Conservation (phyloP, 2,113 vertebrate species). For the Gila orcuttii region DNA sequence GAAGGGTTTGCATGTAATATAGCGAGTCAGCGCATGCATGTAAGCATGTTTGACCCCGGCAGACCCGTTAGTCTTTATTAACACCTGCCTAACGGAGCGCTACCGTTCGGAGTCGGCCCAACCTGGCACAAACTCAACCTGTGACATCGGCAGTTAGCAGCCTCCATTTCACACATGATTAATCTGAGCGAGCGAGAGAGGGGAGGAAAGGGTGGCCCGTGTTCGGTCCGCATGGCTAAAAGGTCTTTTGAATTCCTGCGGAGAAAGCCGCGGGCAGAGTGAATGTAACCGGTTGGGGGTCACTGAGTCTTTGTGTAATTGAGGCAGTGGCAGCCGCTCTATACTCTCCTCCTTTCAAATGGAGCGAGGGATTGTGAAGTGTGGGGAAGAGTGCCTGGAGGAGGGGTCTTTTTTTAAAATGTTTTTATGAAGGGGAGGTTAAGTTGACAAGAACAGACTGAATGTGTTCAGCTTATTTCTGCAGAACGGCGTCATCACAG, state of each 20-base stretch:
- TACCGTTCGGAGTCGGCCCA: conserved; percentile 76
- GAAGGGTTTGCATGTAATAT: conserved; percentile 23
- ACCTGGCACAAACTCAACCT: conserved; percentile 97
- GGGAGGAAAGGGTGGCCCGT: conserved; percentile 49
- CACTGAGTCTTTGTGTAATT: conserved; percentile 99
- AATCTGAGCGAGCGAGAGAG: conserved; percentile 78
- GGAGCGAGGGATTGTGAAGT: conserved; percentile 83
- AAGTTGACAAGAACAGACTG: conserved; percentile 89
- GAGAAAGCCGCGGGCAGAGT: conserved; percentile 99
- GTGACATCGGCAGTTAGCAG: conserved; percentile 99
- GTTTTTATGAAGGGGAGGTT: conserved; percentile 83
- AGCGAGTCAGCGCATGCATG: not conserved
- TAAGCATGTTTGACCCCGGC: conserved; percentile 85
- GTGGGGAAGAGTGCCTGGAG: conserved; percentile 64
- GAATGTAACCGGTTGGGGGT: conserved; percentile 99
- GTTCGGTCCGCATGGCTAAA: conserved; percentile 90
- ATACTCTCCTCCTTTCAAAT: conserved; percentile 71
- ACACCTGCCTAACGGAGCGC: conserved; percentile 97
- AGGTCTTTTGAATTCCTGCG: conserved; percentile 99
- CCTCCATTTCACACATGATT: conserved; percentile 99
- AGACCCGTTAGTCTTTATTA: conserved; percentile 96
- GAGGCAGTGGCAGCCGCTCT: conserved; percentile 95
- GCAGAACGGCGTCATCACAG: conserved; percentile 86
- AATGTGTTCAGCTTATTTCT: conserved; percentile 89
- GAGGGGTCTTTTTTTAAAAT: conserved; percentile 62